phyloP scores from a whole-genome alignment of 2,113 vertebrate genomes.

The Elaphurus davidianus region DNA sequence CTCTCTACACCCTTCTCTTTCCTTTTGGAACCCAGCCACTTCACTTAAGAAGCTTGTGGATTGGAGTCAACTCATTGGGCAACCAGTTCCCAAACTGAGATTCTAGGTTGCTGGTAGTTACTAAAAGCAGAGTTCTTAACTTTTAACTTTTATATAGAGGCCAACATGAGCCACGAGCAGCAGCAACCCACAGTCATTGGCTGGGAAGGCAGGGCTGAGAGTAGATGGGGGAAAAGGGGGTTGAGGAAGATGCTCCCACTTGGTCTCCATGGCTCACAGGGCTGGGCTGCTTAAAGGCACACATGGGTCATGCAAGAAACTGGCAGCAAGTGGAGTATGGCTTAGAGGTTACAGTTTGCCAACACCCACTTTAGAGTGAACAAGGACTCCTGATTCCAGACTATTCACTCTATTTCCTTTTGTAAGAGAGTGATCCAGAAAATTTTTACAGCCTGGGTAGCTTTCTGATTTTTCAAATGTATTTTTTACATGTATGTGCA shows the following conservation, averaged over 20 bases:
- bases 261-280: not conserved
- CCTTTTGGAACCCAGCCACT: not conserved
- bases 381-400: not conserved
- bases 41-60: not conserved
- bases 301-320: not conserved
- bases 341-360: not conserved
- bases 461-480: not conserved
- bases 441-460: not conserved
- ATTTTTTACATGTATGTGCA: not conserved
- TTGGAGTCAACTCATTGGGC: not conserved
- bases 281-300: not conserved
- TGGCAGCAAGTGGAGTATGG: not conserved
- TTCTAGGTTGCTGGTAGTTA: not conserved
- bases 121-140: not conserved
- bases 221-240: accelerated
- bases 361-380: not conserved
- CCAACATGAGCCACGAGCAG: not conserved
- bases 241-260: not conserved
- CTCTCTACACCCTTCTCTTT: not conserved
- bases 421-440: not conserved
- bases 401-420: not conserved
- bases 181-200: not conserved
- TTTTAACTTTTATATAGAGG: not conserved
- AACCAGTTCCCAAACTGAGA: not conserved
- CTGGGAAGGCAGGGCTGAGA: not conserved